Conservation (phyloP, 2,888 invertebrate species). For the Dicranocentrus wangi region DNA sequence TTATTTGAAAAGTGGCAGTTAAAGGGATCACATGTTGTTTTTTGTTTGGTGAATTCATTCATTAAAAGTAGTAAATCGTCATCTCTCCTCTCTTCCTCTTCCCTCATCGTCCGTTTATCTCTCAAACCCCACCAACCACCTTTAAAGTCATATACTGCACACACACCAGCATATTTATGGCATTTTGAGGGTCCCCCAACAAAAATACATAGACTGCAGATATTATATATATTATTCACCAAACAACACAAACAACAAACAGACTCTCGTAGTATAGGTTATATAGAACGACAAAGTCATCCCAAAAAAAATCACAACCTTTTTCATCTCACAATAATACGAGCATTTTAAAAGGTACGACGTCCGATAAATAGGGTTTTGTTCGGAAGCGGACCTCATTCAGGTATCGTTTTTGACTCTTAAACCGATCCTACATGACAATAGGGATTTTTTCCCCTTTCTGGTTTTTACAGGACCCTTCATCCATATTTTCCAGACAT, state of each 20-base stretch:
- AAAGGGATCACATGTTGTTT: neutral
- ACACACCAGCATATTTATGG: too few relatives aligned
- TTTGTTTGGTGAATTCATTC: too few relatives aligned
- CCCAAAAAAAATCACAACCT: too few relatives aligned
- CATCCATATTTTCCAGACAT: conserved; percentile 51
- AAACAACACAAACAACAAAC: too few relatives aligned
- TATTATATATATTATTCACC: too few relatives aligned
- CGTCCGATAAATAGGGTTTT: neutral
- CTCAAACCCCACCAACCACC: conserved; percentile 1
- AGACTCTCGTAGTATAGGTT: too few relatives aligned
- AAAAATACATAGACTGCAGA: neutral
- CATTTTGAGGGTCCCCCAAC: neutral
- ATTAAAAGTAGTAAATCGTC: too few relatives aligned
- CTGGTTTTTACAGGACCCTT: neutral
- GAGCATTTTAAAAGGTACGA: too few relatives aligned
- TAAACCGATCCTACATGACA: neutral
- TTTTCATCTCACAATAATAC: too few relatives aligned
- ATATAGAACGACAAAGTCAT: too few relatives aligned
- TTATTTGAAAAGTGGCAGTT: neutral
- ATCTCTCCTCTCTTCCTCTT: neutral
- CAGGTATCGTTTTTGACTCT: conserved; percentile 25
- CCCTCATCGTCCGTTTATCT: neutral
- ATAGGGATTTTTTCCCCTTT: conserved; percentile 9
- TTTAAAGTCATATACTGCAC: too few relatives aligned
- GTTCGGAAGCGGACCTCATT: neutral